phyloP scores from a whole-genome alignment of 2,113 vertebrate genomes.

The Cichladusa arquata region DNA sequence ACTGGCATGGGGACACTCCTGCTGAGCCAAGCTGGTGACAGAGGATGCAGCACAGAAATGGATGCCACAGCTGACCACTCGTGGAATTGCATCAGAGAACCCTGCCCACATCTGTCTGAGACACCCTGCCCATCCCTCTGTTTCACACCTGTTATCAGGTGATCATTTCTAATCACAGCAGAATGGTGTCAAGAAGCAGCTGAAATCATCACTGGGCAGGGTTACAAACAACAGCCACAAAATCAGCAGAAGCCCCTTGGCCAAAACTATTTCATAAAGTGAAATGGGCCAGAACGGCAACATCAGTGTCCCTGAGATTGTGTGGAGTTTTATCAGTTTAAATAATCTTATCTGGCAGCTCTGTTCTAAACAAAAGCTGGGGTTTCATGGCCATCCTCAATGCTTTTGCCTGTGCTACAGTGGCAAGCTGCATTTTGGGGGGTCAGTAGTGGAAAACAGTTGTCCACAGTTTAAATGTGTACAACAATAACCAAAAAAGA shows the following conservation, averaged over 20 bases:
- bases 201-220: conserved; percentile 16
- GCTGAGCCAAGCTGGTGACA: not conserved
- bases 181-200: not conserved
- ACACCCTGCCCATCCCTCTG: not conserved
- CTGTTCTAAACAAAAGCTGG: not conserved
- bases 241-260: not conserved
- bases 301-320: not conserved
- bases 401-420: not conserved
- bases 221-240: not conserved
- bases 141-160: not conserved
- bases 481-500: not conserved
- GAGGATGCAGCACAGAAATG: not conserved
- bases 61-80: not conserved
- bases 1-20: not conserved
- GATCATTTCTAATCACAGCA: not conserved
- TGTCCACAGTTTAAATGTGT: not conserved
- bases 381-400: not conserved
- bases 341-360: conserved; percentile 31
- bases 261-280: conserved; percentile 5
- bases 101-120: not conserved
- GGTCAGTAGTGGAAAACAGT: conserved; percentile 10
- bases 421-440: not conserved
- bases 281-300: not conserved
- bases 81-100: not conserved
- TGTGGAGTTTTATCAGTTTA: not conserved